Conservation (phyloP, 1,140 invertebrate species). For the Cyphomyrmex costatus region DNA sequence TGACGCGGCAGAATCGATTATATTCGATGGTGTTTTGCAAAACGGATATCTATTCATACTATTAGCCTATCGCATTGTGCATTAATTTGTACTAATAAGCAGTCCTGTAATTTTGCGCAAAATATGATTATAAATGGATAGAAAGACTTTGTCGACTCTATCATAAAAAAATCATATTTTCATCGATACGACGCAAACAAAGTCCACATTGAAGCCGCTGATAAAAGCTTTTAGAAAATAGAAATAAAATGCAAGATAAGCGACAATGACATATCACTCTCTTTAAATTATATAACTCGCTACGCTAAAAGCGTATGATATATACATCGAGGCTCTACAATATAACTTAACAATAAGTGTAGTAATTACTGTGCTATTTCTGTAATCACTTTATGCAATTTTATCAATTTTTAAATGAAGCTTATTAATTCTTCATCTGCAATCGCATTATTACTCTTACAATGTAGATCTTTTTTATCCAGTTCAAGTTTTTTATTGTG, state of each 20-base stretch:
- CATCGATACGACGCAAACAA: not conserved
- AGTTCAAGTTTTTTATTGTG: no score
- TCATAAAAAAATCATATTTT: constrained; percentile 5
- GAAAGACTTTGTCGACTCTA: constrained; percentile 7
- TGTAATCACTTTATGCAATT: not conserved
- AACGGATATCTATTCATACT: not conserved
- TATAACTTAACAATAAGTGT: not conserved
- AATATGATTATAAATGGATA: not conserved
- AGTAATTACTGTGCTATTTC: not conserved
- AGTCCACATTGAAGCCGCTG: not conserved
- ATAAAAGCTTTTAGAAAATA: constrained; percentile 6
- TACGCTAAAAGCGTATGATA: not conserved
- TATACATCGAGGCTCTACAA: not conserved
- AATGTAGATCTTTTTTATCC: no score
- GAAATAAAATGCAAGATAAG: not conserved
- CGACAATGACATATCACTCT: not conserved
- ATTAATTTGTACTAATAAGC: constrained; percentile 14
- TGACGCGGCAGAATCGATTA: constrained; percentile 12
- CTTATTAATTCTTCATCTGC: not conserved
- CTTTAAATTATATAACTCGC: no score
- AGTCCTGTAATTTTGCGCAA: not conserved
- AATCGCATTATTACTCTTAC: no score
- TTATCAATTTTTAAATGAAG: not conserved
- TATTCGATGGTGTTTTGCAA: constrained; percentile 15
- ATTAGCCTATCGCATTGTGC: not conserved